A percentile compares a stretch with the other conserved stretches of the same genome.
Evolutionary conservation across 2,797 vertebrate genomes (phyloP).

Genomic region (Propithecus perrieri): DNA sequence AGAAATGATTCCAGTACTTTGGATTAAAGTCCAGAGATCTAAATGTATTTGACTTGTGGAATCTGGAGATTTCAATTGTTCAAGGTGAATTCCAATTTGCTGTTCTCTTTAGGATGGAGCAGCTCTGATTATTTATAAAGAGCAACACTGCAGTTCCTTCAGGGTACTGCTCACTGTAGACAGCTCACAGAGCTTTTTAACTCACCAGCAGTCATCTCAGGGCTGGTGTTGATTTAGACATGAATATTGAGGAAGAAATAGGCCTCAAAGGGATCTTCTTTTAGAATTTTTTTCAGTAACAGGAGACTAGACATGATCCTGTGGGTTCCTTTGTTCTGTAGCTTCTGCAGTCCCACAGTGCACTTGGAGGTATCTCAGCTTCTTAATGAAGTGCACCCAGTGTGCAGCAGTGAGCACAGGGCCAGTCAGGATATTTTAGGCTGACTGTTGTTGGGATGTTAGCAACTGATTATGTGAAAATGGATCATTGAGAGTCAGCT

Average conservation of each 20-base stretch:
- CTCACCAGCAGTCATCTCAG: slow-evolving; percentile 34
- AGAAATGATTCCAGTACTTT: slow-evolving; percentile 12
- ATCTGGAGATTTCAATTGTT: slow-evolving; percentile 25
- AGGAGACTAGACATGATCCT: slow-evolving; percentile 14
- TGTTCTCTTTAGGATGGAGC: slow-evolving; percentile 35
- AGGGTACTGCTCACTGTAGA: background rate
- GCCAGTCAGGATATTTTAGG: slow-evolving; percentile 19
- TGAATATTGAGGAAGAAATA: slow-evolving; percentile 66
- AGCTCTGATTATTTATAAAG: slow-evolving; percentile 55
- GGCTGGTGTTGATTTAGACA: slow-evolving; percentile 59
- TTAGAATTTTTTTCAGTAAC: slow-evolving; percentile 26
- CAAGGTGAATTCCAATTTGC: slow-evolving; percentile 21
- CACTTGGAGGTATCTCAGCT: background rate
- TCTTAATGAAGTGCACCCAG: slow-evolving; percentile 44
- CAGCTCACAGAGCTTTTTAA: slow-evolving; percentile 30
- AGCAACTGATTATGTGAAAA: slow-evolving; percentile 72
- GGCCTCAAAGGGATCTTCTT: background rate
- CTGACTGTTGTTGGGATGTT: background rate
- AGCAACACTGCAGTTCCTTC: slow-evolving; percentile 23
- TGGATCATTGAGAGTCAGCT: slow-evolving; percentile 59
- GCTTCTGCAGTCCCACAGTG: background rate
- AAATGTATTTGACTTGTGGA: background rate
- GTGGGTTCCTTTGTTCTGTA: slow-evolving; percentile 44
- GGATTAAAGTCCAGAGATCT: background rate
- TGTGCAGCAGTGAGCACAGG: background rate